phyloP scores from a whole-genome alignment of 2,888 invertebrate species.

The Notocelia uddmanniana region DNA sequence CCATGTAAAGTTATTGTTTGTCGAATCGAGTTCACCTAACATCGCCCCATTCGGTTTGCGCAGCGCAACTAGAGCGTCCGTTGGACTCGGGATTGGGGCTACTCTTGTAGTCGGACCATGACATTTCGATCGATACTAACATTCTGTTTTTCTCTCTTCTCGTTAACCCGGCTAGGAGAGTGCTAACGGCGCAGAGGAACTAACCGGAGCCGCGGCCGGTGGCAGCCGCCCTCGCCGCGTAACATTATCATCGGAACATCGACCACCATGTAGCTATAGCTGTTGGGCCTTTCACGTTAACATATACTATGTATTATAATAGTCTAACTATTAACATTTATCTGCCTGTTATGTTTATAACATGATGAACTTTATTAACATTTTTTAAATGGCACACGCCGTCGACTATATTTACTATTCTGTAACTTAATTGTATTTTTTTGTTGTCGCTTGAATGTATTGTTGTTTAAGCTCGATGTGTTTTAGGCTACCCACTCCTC shows the following conservation, averaged over 20 bases:
- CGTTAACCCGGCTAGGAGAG: slow-evolving; percentile 92
- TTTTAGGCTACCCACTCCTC: slow-evolving; percentile 74
- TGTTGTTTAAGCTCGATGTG: slow-evolving; percentile 81
- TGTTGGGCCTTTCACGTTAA: slow-evolving; percentile 86
- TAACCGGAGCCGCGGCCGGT: slow-evolving; percentile 79
- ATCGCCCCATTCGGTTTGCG: slow-evolving; percentile 46
- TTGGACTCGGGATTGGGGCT: slow-evolving; percentile 71
- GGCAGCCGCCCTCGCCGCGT: slow-evolving; percentile 76
- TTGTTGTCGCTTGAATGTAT: slow-evolving; percentile 83
- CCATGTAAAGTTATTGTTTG: slow-evolving; percentile 52
- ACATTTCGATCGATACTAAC: slow-evolving; percentile 88
- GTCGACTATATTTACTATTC: slow-evolving; percentile 84
- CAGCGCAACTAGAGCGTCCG: slow-evolving; percentile 68
- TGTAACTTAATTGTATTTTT: slow-evolving; percentile 73
- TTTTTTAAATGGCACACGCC: slow-evolving; percentile 83
- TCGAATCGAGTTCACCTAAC: slow-evolving; percentile 39
- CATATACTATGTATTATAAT: slow-evolving; percentile 85
- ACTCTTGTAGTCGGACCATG: slow-evolving; percentile 81
- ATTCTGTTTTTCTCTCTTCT: slow-evolving; percentile 90
- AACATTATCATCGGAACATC: slow-evolving; percentile 83
- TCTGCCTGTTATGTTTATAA: slow-evolving; percentile 87
- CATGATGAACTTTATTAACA: slow-evolving; percentile 84
- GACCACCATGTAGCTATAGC: slow-evolving; percentile 85
- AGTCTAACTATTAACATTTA: slow-evolving; percentile 86
- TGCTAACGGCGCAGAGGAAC: slow-evolving; percentile 89